Evolutionary conservation across 2,113 vertebrate species (phyloP).

Genomic region (Cariama cristata): DNA sequence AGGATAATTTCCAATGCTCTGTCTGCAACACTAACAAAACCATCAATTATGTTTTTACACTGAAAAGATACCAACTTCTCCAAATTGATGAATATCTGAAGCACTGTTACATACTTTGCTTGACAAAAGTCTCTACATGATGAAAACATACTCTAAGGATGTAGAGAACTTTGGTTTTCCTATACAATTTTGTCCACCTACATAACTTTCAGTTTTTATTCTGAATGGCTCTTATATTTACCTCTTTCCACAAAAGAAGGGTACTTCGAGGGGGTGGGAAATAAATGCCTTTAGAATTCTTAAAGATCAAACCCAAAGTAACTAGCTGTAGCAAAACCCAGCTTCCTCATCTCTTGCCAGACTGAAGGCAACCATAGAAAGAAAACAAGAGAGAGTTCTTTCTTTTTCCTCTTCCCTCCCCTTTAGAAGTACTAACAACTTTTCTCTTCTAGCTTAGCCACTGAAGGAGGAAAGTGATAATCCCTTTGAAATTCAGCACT

Average conservation of each 20-base stretch:
- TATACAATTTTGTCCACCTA: not conserved
- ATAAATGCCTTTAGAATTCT: constrained; percentile 11
- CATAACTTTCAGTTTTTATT: not conserved
- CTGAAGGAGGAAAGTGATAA: constrained; percentile 67
- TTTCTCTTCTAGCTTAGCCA: constrained; percentile 58
- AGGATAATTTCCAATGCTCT: not conserved
- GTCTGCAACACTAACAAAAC: not conserved
- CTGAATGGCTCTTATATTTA: not conserved
- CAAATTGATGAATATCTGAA: not conserved
- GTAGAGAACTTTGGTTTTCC: not conserved
- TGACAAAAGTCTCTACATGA: not conserved
- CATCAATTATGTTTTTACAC: not conserved
- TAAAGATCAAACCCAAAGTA: not conserved
- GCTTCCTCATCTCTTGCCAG: not conserved
- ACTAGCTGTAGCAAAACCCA: constrained; percentile 11
- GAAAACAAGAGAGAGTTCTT: not conserved
- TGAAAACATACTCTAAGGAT: not conserved
- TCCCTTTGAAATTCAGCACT: constrained; percentile 75
- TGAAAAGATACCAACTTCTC: not conserved
- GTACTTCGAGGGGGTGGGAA: not conserved
- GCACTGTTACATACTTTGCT: not conserved
- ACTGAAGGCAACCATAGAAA: not conserved
- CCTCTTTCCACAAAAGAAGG: not conserved
- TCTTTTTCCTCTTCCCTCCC: not conserved
- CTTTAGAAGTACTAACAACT: constrained; percentile 56